These are phyloP conservation scores for Orycteropus afer DNA, from an alignment of 2,113 vertebrate genomes.

Conservation along the genomic window DNA sequence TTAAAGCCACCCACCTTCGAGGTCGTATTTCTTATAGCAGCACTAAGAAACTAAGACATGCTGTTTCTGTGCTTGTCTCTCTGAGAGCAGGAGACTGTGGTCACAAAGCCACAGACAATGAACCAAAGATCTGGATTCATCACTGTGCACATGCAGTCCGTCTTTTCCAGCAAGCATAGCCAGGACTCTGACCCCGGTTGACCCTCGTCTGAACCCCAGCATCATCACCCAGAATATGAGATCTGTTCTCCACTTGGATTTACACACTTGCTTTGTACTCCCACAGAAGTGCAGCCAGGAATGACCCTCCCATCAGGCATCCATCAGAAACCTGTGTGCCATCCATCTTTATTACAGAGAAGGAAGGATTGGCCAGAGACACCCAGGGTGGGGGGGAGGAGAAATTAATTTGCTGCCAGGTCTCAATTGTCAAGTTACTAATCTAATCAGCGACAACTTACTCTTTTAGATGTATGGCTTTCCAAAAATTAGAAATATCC, in stretches of 20 bases:
- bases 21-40: not conserved
- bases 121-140: not conserved
- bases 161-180: not conserved
- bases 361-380: conserved; percentile 5
- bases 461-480: conserved; percentile 80
- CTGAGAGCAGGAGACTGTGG: not conserved
- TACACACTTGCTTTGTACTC: conserved; percentile 44
- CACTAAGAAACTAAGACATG: not conserved
- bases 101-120: not conserved
- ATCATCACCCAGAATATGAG: not conserved
- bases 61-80: not conserved
- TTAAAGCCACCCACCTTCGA: not conserved
- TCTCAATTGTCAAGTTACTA: conserved; percentile 77
- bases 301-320: conserved; percentile 35
- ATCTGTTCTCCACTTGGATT: not conserved
- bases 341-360: conserved; percentile 64
- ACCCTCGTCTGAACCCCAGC: not conserved
- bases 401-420: conserved; percentile 69
- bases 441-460: conserved; percentile 78
- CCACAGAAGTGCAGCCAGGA: conserved; percentile 67
- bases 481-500: conserved; percentile 85
- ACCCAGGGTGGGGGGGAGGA: not conserved
- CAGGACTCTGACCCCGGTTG: not conserved
- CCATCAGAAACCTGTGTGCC: conserved; percentile 62
- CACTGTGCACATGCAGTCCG: too few species aligned